Evolutionary conservation across 30 jellyfish, hydroid and myxozoan species (phyloP).

Genomic region (Pelagia noctiluca): DNA sequence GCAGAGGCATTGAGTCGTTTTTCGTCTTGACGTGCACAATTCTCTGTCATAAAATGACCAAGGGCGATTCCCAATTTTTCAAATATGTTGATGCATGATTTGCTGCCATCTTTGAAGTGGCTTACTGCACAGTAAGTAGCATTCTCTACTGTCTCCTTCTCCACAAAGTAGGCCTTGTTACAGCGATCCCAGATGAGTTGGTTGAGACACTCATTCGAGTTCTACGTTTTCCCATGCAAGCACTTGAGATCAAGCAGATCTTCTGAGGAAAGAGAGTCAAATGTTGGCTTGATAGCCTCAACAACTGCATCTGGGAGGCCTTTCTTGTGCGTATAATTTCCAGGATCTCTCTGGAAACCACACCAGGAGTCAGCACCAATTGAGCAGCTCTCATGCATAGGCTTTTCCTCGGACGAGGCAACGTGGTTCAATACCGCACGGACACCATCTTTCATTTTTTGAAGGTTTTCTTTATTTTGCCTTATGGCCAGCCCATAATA

Average conservation of each 20-base stretch:
- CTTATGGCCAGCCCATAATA: no score
- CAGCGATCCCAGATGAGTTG: slow-evolving; percentile 18
- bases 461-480: no score
- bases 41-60: background rate
- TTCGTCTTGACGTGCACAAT: background rate
- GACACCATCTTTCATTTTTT: no score
- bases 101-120: slow-evolving; percentile 20
- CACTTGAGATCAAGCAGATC: slow-evolving; percentile 4
- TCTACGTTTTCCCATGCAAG: slow-evolving; percentile 8
- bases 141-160: slow-evolving; percentile 16
- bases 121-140: no score
- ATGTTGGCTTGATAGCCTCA: background rate
- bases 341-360: slow-evolving; percentile 27
- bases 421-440: no score
- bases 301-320: background rate
- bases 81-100: background rate
- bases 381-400: slow-evolving; percentile 30
- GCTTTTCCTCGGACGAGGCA: slow-evolving; percentile 17
- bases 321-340: background rate
- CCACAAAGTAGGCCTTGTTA: slow-evolving; percentile 2
- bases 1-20: slow-evolving; percentile 5
- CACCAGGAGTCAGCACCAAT: slow-evolving; percentile 15
- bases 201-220: background rate
- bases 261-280: slow-evolving; percentile 2
- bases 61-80: background rate